Percentiles rank a stretch among this genome's conserved stretches.
Evolutionary conservation across 2,888 invertebrate genomes (phyloP).

Genomic region (Imbricaverruca yamaguchii): DNA sequence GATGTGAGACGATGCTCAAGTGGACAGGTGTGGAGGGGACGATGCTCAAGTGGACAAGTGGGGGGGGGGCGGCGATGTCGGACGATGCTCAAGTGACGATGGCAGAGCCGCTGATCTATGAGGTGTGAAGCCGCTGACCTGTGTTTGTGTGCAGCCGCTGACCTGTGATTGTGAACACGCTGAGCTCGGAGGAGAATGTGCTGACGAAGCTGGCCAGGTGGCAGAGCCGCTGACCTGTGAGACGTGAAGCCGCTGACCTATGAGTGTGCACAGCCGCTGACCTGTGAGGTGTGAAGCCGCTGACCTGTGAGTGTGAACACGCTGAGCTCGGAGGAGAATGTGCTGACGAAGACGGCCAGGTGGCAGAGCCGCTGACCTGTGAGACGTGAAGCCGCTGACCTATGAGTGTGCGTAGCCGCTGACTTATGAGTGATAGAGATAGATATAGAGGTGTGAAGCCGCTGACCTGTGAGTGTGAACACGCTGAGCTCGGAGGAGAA

Average conservation of each 20-base stretch:
- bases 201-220: constrained; percentile 42
- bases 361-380: constrained; percentile 37
- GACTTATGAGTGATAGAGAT: too few relatives aligned
- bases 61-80: too few relatives aligned
- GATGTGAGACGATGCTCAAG: too few relatives aligned
- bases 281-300: background rate
- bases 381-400: constrained; percentile 33
- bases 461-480: constrained; percentile 40
- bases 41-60: too few relatives aligned
- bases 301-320: constrained; percentile 41
- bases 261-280: too few relatives aligned
- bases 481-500: constrained; percentile 42
- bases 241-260: too few relatives aligned
- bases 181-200: constrained; percentile 42
- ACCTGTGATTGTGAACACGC: constrained; percentile 42
- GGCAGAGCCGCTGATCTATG: too few relatives aligned
- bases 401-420: constrained; percentile 38
- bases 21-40: too few relatives aligned
- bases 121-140: too few relatives aligned
- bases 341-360: constrained; percentile 41
- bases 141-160: background rate
- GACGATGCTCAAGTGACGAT: too few relatives aligned
- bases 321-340: constrained; percentile 42
- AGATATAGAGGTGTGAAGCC: too few relatives aligned
- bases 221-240: constrained; percentile 35